A percentile compares a stretch with the other conserved stretches of the same genome.
phyloP scores from a whole-genome alignment of 2,888 invertebrate species.

The Patella ulyssiponensis region DNA sequence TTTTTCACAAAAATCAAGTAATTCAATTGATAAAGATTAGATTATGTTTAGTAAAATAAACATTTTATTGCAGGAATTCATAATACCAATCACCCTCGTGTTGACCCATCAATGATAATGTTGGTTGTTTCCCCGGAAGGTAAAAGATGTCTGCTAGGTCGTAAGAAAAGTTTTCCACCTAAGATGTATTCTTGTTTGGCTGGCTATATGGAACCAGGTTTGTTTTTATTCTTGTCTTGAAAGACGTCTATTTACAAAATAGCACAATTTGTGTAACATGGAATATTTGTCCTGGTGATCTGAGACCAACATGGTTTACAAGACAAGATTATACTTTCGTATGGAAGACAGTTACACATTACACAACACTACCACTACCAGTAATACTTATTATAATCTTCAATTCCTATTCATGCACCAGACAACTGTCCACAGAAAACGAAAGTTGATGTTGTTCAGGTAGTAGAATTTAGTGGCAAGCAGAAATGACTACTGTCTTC shows the following conservation, averaged over 20 bases:
- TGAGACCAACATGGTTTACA: too few relatives aligned
- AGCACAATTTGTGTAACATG: too few relatives aligned
- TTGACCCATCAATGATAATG: constrained; percentile 74
- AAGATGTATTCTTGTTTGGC: constrained; percentile 76
- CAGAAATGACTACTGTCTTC: too few relatives aligned
- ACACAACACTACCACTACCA: not conserved
- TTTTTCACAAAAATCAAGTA: too few relatives aligned
- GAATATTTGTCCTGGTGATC: too few relatives aligned
- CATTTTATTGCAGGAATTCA: constrained; percentile 57
- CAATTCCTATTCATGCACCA: not conserved
- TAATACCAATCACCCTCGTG: constrained; percentile 70
- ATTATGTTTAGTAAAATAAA: too few relatives aligned
- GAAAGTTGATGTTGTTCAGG: too few relatives aligned
- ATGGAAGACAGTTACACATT: not conserved
- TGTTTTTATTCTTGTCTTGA: not conserved
- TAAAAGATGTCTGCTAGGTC: constrained; percentile 73
- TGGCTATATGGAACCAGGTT: constrained; percentile 75
- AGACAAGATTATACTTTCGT: too few relatives aligned
- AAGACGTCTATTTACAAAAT: too few relatives aligned
- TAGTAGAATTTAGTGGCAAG: too few relatives aligned
- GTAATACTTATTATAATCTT: not conserved
- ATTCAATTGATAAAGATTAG: too few relatives aligned
- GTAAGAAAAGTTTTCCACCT: constrained; percentile 73
- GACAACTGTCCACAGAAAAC: too few relatives aligned
- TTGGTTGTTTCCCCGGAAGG: constrained; percentile 72